These are phyloP conservation scores for Melanotaenia parkinsoni DNA, from an alignment of 2,797 vertebrate genomes.

Conservation along the genomic window DNA sequence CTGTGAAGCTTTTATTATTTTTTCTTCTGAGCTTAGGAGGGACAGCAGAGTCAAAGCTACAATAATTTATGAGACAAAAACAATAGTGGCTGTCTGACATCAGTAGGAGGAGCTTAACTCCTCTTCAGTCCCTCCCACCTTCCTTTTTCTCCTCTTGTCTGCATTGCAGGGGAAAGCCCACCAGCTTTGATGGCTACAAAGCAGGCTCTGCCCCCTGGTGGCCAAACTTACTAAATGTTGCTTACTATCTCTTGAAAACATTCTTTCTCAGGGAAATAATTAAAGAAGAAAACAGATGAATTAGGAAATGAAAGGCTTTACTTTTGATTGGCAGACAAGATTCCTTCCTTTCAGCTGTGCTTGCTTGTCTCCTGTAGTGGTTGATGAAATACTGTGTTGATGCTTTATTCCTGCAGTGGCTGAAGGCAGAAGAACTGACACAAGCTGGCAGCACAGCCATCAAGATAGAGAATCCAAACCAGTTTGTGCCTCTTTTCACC, in stretches of 20 bases:
- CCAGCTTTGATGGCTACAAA: conserved; percentile 41
- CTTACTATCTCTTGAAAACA: conserved; percentile 7
- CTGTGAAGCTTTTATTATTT: conserved; percentile 9
- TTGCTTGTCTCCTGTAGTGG: background rate
- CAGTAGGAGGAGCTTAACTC: conserved; percentile 61
- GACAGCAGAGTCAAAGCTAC: conserved; percentile 27
- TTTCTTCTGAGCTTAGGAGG: conserved; percentile 12
- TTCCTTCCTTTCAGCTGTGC: background rate
- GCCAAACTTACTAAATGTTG: conserved; percentile 21
- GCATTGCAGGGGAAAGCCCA: conserved; percentile 83
- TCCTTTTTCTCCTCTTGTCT: conserved; percentile 67
- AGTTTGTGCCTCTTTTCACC: conserved; percentile 97
- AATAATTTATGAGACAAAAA: conserved; percentile 35
- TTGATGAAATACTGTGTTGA: background rate
- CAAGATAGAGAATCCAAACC: conserved; percentile 96
- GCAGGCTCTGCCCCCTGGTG: conserved; percentile 79
- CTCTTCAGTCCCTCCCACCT: conserved; percentile 39
- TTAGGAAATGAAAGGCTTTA: background rate
- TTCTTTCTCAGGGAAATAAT: background rate
- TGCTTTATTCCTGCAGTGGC: conserved; percentile 83
- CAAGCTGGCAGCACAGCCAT: conserved; percentile 91
- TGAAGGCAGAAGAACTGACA: conserved; percentile 91
- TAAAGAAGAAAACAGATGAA: background rate
- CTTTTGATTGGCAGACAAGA: too few species aligned
- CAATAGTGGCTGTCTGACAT: conserved; percentile 42